Evolutionary conservation across 2,113 vertebrate species (phyloP).

Genomic region (Eulemur rufifrons): DNA sequence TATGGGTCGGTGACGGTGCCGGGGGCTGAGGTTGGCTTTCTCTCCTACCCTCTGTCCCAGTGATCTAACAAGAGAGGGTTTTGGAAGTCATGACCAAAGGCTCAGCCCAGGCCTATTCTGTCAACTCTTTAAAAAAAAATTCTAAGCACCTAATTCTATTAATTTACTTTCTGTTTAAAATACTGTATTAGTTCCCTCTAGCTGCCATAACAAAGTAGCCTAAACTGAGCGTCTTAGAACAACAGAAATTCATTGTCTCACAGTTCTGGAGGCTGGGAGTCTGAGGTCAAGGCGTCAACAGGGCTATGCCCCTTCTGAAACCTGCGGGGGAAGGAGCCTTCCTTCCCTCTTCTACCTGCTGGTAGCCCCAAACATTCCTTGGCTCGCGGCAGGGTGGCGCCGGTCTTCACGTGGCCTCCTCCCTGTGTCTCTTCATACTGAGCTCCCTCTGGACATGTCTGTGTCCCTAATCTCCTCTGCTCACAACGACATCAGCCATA

Average conservation of each 20-base stretch:
- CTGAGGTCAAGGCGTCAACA: background rate
- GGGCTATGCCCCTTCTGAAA: background rate
- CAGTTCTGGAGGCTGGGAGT: background rate
- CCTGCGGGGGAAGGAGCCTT: background rate
- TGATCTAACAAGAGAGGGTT: background rate
- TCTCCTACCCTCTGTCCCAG: background rate
- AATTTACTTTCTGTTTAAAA: background rate
- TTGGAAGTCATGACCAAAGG: background rate
- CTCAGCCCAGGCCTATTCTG: background rate
- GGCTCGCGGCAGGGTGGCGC: fast-evolving
- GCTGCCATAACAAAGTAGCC: background rate
- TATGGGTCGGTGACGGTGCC: background rate
- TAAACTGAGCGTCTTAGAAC: background rate
- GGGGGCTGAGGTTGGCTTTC: background rate
- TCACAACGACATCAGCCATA: too few relatives aligned
- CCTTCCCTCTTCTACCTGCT: background rate
- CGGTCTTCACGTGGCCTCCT: background rate
- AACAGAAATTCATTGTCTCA: background rate
- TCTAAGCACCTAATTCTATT: background rate
- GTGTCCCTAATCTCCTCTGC: background rate
- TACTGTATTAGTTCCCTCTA: background rate
- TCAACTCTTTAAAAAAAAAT: background rate
- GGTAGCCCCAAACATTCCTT: too few relatives aligned
- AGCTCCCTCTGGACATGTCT: background rate
- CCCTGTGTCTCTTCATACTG: background rate